Conservation (phyloP, 2,888 invertebrate genomes). For the Sarcophaga variegata region DNA sequence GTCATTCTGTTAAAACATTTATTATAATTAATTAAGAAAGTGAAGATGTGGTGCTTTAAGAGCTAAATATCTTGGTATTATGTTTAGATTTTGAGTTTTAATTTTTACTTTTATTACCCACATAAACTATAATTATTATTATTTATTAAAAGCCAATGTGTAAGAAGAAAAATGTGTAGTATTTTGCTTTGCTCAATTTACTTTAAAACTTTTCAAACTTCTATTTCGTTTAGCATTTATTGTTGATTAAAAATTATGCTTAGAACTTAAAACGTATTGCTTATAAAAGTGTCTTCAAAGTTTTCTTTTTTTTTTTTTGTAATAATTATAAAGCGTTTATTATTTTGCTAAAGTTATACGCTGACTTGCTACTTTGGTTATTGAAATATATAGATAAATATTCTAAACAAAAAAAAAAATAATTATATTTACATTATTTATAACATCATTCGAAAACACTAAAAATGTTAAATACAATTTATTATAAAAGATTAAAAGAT, state of each 20-base stretch:
- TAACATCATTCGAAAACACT: background rate
- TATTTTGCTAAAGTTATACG: slow-evolving; percentile 13
- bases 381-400: slow-evolving; percentile 32
- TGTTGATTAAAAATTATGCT: slow-evolving; percentile 36
- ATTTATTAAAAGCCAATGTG: slow-evolving; percentile 55
- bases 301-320: background rate
- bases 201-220: slow-evolving; percentile 27
- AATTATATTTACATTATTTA: slow-evolving; percentile 2
- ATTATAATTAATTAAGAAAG: slow-evolving; percentile 46
- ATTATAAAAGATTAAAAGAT: background rate
- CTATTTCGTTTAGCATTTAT: slow-evolving; percentile 31
- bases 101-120: slow-evolving; percentile 30
- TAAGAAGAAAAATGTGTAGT: slow-evolving; percentile 31
- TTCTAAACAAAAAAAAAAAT: slow-evolving; percentile 26
- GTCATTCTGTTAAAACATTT: slow-evolving; percentile 65
- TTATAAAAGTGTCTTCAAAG: slow-evolving; percentile 28
- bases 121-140: slow-evolving; percentile 29
- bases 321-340: slow-evolving; percentile 1
- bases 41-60: slow-evolving; percentile 52
- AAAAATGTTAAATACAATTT: background rate
- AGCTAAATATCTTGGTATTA: slow-evolving; percentile 55
- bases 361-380: background rate
- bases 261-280: slow-evolving; percentile 17
- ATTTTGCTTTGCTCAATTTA: slow-evolving; percentile 52
- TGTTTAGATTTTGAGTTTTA: slow-evolving; percentile 53